Conservation (phyloP, 2,113 vertebrate genomes). For the Sardina pilchardus region DNA sequence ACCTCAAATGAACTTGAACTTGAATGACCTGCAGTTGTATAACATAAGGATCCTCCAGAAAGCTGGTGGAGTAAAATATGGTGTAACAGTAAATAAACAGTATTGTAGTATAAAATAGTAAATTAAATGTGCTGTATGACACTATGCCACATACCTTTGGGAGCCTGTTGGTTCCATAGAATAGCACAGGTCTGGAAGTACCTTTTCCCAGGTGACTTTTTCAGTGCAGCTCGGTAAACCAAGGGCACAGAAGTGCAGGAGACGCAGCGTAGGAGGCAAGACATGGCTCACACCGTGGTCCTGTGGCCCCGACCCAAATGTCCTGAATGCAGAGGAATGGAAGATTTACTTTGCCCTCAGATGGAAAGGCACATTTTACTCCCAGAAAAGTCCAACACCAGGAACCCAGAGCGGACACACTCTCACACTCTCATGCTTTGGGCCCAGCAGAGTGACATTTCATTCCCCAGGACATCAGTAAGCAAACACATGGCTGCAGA, state of each 20-base stretch:
- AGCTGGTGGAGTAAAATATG: background rate
- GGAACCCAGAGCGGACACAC: slow-evolving; percentile 32
- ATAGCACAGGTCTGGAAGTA: slow-evolving; percentile 69
- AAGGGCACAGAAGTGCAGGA: slow-evolving; percentile 61
- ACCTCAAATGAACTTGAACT: slow-evolving; percentile 42
- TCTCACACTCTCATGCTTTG: slow-evolving; percentile 39
- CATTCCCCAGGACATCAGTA: slow-evolving; percentile 49
- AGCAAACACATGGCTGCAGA: slow-evolving; percentile 32
- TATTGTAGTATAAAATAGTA: background rate
- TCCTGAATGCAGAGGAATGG: slow-evolving; percentile 16
- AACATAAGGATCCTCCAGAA: slow-evolving; percentile 27
- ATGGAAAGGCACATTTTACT: slow-evolving; percentile 41
- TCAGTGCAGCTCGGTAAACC: slow-evolving; percentile 54
- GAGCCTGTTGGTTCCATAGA: slow-evolving; percentile 68
- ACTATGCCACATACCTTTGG: slow-evolving; percentile 65
- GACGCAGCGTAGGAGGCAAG: slow-evolving; percentile 67
- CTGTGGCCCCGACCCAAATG: slow-evolving; percentile 45
- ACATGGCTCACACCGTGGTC: slow-evolving; percentile 65
- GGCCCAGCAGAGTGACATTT: slow-evolving; percentile 66
- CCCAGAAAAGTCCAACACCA: slow-evolving; percentile 13
- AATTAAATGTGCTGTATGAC: background rate
- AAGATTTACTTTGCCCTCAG: slow-evolving; percentile 42
- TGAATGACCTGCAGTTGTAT: slow-evolving; percentile 41
- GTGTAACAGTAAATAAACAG: background rate
- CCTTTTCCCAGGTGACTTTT: slow-evolving; percentile 59